A percentile compares a stretch with the other conserved stretches of the same genome.
phyloP scores from a whole-genome alignment of 2,113 vertebrate genomes.

The Lonchura striata region DNA sequence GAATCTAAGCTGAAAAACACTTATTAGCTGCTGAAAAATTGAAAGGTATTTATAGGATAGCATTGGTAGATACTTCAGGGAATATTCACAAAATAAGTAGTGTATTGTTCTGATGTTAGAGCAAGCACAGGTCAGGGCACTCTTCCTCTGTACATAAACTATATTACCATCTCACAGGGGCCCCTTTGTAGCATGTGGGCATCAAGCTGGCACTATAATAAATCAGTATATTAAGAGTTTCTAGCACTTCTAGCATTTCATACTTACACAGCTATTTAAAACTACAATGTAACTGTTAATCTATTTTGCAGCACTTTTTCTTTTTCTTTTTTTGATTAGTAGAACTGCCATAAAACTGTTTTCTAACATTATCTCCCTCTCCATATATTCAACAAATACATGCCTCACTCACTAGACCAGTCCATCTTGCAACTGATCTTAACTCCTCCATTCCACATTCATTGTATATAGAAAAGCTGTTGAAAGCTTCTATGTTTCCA shows the following conservation, averaged over 20 bases:
- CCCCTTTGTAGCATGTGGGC: slow-evolving; percentile 54
- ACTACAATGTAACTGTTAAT: background rate
- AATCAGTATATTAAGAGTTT: background rate
- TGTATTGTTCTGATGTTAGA: slow-evolving; percentile 53
- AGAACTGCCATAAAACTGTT: background rate
- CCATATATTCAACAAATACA: background rate
- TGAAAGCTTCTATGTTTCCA: slow-evolving; percentile 19
- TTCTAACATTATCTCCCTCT: background rate
- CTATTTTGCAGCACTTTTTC: background rate
- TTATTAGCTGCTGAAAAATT: background rate
- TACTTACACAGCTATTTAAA: background rate
- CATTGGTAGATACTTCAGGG: slow-evolving; percentile 15
- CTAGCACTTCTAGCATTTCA: background rate
- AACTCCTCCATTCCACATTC: slow-evolving; percentile 21
- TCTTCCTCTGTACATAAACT: slow-evolving; percentile 30
- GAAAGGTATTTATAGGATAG: background rate
- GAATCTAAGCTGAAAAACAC: background rate
- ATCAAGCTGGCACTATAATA: slow-evolving; percentile 46
- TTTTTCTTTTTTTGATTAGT: background rate
- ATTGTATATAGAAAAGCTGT: slow-evolving; percentile 59
- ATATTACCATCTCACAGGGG: background rate
- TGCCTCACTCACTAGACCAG: slow-evolving; percentile 46
- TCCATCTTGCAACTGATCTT: background rate
- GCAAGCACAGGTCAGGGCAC: slow-evolving; percentile 61
- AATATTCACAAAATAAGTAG: slow-evolving; percentile 71